Conservation (phyloP, 1,140 invertebrate species). For the Diploscapter pachys region DNA sequence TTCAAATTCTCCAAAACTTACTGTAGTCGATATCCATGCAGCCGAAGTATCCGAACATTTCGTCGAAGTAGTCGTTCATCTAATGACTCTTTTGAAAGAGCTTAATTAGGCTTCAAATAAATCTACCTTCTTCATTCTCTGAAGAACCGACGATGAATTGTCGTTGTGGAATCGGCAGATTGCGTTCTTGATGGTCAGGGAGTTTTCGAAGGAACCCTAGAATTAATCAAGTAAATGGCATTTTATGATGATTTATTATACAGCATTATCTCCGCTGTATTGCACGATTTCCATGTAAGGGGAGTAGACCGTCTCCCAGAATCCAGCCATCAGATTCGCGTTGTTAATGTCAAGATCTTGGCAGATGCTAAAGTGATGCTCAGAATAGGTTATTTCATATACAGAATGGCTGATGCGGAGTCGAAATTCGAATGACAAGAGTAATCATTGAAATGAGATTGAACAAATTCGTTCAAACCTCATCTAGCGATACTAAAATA, state of each 20-base stretch:
- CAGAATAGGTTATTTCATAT: no score
- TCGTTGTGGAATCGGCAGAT: constrained; percentile 26
- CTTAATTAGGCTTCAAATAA: no score
- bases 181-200: constrained; percentile 20
- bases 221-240: not conserved
- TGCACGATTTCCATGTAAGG: constrained; percentile 37
- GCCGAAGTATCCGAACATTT: constrained; percentile 1
- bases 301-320: constrained; percentile 34
- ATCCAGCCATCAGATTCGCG: constrained; percentile 13
- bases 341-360: constrained; percentile 17
- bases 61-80: constrained; percentile 32
- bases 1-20: not conserved
- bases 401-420: no score
- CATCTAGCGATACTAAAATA: no score
- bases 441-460: no score
- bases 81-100: no score
- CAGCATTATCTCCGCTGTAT: constrained; percentile 28
- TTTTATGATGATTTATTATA: not conserved
- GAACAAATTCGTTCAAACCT: not conserved
- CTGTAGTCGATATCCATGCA: constrained; percentile 39
- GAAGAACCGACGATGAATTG: no score
- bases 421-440: no score
- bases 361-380: constrained; percentile 31
- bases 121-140: no score
- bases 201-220: not conserved